phyloP scores from a whole-genome alignment of 2,797 vertebrate species.

The Coranthus polyacanthus region DNA sequence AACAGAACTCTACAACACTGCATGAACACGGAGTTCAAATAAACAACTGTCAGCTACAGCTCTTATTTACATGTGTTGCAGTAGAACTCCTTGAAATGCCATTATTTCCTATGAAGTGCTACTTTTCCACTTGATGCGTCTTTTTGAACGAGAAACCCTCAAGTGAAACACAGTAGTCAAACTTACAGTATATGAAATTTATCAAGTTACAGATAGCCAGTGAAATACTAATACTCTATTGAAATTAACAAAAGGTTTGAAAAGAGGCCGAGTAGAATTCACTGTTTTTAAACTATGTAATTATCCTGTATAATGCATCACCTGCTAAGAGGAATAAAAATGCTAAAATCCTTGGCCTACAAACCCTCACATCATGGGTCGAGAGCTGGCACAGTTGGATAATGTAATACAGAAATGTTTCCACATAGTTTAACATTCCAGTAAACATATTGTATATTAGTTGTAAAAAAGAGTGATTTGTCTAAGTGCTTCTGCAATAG shows the following conservation, averaged over 20 bases:
- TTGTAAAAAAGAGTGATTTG: constrained; percentile 34
- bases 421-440: constrained; percentile 40
- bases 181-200: constrained; percentile 20
- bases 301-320: background rate
- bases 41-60: constrained; percentile 18
- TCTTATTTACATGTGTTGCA: constrained; percentile 35
- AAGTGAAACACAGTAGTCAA: constrained; percentile 11
- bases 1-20: constrained; percentile 57
- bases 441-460: constrained; percentile 24
- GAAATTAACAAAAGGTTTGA: too few relatives aligned
- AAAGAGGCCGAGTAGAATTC: background rate
- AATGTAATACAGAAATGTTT: constrained; percentile 16
- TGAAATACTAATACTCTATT: constrained; percentile 9
- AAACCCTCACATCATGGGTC: background rate
- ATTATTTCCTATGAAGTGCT: constrained; percentile 3
- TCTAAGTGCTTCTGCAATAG: constrained; percentile 73
- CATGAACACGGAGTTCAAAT: constrained; percentile 41
- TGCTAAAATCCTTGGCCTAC: constrained; percentile 5
- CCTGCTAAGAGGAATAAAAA: constrained; percentile 1
- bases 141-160: background rate
- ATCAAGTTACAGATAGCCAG: constrained; percentile 17
- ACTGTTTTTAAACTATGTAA: background rate
- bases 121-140: background rate
- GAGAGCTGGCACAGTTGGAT: constrained; percentile 17
- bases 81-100: background rate